These are phyloP conservation scores for Tragopan temminckii DNA, from an alignment of 2,797 vertebrate genomes.

Conservation along the genomic window DNA sequence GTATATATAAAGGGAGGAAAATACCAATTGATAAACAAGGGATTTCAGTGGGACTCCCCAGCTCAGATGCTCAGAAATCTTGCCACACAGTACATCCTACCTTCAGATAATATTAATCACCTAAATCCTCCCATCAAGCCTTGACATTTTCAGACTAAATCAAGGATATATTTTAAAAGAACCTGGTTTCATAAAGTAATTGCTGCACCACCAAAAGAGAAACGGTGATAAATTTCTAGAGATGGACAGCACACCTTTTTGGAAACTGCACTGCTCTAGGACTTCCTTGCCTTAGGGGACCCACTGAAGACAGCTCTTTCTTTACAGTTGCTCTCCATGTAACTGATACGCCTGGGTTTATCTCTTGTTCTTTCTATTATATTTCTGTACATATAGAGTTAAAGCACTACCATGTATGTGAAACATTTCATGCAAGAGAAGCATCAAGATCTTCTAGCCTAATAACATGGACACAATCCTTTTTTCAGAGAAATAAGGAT, in stretches of 20 bases:
- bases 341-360: neutral
- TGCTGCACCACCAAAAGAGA: neutral
- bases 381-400: neutral
- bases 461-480: neutral
- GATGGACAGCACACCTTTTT: neutral
- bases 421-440: neutral
- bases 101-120: neutral
- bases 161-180: neutral
- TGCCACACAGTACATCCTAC: neutral
- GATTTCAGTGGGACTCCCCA: neutral
- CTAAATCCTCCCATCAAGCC: neutral
- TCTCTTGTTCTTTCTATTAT: neutral
- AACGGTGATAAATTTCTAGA: neutral
- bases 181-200: neutral
- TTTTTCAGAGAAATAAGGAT: neutral
- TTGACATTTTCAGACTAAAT: neutral
- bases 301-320: neutral
- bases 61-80: accelerated
- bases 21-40: neutral
- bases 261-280: neutral
- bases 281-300: neutral
- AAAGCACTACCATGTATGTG: neutral
- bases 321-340: neutral
- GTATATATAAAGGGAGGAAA: neutral
- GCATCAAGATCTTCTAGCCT: neutral